Conservation (phyloP, 2,113 vertebrate species). For the Emberiza fucata region DNA sequence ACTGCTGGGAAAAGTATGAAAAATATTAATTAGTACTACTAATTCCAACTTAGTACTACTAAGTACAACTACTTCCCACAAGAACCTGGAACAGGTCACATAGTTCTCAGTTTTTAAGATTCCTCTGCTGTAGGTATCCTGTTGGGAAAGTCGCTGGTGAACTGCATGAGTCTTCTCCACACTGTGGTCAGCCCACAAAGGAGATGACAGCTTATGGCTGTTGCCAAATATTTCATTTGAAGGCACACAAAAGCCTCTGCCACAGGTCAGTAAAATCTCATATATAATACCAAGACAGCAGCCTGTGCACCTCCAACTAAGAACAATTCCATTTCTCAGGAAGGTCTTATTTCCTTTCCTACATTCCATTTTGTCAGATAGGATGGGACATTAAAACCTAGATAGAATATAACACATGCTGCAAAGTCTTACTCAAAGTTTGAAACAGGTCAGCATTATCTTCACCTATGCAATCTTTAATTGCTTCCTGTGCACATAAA, state of each 20-base stretch:
- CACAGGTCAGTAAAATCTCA: not conserved
- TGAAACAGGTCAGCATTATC: not conserved
- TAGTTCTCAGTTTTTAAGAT: not conserved
- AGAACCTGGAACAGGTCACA: not conserved
- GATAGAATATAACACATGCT: not conserved
- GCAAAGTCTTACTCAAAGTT: not conserved
- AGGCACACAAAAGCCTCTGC: not conserved
- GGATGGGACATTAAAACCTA: not conserved
- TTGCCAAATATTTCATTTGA: not conserved
- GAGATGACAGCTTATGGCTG: not conserved
- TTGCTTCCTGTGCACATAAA: not conserved
- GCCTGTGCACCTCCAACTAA: not conserved
- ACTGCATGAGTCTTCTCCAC: not conserved
- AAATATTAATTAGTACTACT: not conserved
- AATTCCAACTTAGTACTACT: not conserved
- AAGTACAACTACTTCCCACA: not conserved
- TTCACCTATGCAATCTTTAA: not conserved
- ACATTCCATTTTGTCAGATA: not conserved
- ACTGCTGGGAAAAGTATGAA: not conserved
- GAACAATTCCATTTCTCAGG: not conserved
- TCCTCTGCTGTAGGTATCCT: conserved; percentile 17
- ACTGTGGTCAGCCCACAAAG: not conserved
- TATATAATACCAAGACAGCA: not conserved
- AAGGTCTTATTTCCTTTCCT: not conserved
- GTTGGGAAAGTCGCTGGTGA: not conserved